Conservation (phyloP, 2,797 vertebrate genomes). For the Antrozous pallidus region DNA sequence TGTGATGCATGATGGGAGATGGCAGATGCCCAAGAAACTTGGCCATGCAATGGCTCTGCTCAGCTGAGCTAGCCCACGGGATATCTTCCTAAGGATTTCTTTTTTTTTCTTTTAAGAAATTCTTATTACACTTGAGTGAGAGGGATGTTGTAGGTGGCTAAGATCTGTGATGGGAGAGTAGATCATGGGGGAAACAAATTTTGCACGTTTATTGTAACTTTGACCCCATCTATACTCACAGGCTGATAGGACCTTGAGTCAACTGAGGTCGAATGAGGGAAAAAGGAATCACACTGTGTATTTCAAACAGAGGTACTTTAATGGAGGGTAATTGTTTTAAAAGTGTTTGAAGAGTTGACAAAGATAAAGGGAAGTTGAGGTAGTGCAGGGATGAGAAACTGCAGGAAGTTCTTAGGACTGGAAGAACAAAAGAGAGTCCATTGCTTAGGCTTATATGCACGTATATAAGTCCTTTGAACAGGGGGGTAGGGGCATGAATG, state of each 20-base stretch:
- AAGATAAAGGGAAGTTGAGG: background rate
- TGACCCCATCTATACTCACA: background rate
- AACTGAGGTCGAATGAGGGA: background rate
- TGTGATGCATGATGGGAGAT: background rate
- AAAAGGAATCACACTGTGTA: background rate
- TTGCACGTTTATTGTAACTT: background rate
- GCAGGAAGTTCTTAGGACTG: background rate
- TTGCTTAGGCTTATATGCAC: no score
- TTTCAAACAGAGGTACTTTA: background rate
- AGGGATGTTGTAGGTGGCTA: background rate
- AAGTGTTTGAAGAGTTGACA: background rate
- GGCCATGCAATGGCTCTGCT: background rate
- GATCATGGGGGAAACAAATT: background rate
- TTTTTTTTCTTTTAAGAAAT: no score
- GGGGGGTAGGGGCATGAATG: no score
- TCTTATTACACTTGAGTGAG: background rate
- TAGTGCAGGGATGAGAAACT: background rate
- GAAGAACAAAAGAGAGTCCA: no score
- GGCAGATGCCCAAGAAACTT: background rate
- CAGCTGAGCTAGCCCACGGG: background rate
- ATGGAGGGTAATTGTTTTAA: background rate
- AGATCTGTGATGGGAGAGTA: background rate
- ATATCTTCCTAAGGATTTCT: background rate
- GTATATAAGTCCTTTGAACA: no score
- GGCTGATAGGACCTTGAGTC: background rate